Percentiles rank a stretch among this genome's conserved stretches.
These are phyloP conservation scores for Pammene fasciana DNA, from an alignment of 2,888 invertebrate genomes.

Conservation along the genomic window DNA sequence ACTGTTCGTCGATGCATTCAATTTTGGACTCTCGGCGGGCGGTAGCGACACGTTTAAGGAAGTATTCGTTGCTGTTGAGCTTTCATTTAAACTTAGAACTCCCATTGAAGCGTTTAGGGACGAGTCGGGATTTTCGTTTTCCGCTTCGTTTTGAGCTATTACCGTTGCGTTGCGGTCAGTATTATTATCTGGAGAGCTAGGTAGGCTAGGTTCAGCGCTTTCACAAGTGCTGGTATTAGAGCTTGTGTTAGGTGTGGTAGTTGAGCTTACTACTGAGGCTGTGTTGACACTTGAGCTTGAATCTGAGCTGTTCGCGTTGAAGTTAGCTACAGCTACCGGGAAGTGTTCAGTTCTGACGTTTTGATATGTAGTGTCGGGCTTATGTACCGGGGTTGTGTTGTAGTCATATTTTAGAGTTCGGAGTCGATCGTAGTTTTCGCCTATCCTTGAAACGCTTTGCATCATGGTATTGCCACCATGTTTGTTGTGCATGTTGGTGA, in stretches of 20 bases:
- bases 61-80: slow-evolving; percentile 77
- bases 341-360: slow-evolving; percentile 67
- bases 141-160: slow-evolving; percentile 51
- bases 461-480: slow-evolving; percentile 56
- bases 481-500: slow-evolving; percentile 63
- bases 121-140: slow-evolving; percentile 56
- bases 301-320: slow-evolving; percentile 82
- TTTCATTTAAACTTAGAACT: slow-evolving; percentile 72
- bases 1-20: slow-evolving; percentile 54
- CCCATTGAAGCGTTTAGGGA: slow-evolving; percentile 71
- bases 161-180: slow-evolving; percentile 62
- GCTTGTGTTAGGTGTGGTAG: slow-evolving; percentile 87
- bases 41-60: slow-evolving; percentile 74
- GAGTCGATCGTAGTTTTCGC: slow-evolving; percentile 64
- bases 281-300: slow-evolving; percentile 88
- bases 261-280: slow-evolving; percentile 83
- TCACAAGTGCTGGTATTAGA: slow-evolving; percentile 88
- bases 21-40: slow-evolving; percentile 71
- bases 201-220: slow-evolving; percentile 89
- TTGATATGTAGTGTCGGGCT: slow-evolving; percentile 68
- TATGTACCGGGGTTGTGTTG: slow-evolving; percentile 61
- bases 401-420: slow-evolving; percentile 65
- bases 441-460: slow-evolving; percentile 65
- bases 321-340: slow-evolving; percentile 61
- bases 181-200: slow-evolving; percentile 84